Evolutionary conservation across 2,888 invertebrate genomes (phyloP).

Genomic region (Halictus quadricinctus): DNA sequence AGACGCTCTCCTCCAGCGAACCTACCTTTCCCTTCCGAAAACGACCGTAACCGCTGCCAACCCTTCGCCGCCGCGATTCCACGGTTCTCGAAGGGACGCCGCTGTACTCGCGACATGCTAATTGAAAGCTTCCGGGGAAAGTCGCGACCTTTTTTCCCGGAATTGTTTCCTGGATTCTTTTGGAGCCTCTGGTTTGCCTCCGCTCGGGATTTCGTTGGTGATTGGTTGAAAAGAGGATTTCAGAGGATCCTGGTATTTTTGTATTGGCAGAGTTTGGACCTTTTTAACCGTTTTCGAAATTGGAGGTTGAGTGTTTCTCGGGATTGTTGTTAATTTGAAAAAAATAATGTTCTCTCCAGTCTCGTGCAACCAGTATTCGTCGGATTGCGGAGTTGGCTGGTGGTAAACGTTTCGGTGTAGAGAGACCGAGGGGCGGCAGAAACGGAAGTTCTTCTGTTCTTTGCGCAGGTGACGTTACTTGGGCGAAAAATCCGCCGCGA

Average conservation of each 20-base stretch:
- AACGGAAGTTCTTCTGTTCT: slow-evolving; percentile 54
- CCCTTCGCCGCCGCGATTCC: background rate
- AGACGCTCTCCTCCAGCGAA: slow-evolving; percentile 22
- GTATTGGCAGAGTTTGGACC: background rate
- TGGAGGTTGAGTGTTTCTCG: background rate
- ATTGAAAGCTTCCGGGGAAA: slow-evolving; percentile 61
- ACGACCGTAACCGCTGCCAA: background rate
- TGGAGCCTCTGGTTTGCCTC: background rate
- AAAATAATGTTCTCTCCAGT: background rate
- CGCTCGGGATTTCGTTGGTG: background rate
- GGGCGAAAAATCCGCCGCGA: slow-evolving; percentile 66
- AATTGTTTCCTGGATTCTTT: slow-evolving; percentile 55
- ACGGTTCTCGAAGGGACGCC: background rate
- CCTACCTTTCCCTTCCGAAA: background rate
- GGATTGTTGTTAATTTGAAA: background rate
- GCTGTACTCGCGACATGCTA: slow-evolving; percentile 46
- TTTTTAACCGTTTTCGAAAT: background rate
- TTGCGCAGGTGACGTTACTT: slow-evolving; percentile 65
- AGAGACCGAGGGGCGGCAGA: slow-evolving; percentile 39
- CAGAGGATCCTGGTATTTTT: no score
- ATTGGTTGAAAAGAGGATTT: background rate
- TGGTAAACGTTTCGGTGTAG: slow-evolving; percentile 46
- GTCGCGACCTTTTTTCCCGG: slow-evolving; percentile 32
- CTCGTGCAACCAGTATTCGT: slow-evolving; percentile 14
- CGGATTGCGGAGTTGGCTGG: slow-evolving; percentile 11